phyloP scores from a whole-genome alignment of 2,113 vertebrate genomes.

The Salvator merianae region DNA sequence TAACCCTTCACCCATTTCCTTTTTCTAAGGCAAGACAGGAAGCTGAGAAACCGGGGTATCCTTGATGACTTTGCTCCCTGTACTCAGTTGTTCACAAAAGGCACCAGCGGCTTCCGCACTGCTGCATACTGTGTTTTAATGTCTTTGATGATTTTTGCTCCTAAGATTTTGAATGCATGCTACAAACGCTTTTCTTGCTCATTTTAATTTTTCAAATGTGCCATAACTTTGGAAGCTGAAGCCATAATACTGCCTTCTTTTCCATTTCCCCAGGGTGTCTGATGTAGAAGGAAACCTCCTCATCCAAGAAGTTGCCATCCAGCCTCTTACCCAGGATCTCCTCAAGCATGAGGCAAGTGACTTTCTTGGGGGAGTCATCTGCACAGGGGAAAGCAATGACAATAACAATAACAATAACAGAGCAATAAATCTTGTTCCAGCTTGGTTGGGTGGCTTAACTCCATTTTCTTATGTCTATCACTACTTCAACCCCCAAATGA shows the following conservation, averaged over 20 bases:
- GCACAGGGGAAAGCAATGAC: not conserved
- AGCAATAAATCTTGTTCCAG: not conserved
- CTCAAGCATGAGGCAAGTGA: slow-evolving; percentile 77
- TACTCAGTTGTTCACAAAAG: no score
- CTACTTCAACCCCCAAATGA: not conserved
- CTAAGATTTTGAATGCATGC: not conserved
- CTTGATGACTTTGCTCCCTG: no score
- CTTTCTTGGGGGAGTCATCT: not conserved
- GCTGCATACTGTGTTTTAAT: not conserved
- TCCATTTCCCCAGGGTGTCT: slow-evolving; percentile 69
- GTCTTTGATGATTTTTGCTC: not conserved
- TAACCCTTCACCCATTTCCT: no score
- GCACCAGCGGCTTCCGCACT: no score
- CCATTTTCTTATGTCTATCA: no score
- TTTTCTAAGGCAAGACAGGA: no score
- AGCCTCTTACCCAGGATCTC: slow-evolving; percentile 83
- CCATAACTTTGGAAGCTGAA: not conserved
- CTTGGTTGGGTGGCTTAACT: not conserved
- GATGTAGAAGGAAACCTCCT: slow-evolving; percentile 79
- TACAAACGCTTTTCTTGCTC: not conserved
- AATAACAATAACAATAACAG: accelerated
- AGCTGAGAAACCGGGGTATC: no score
- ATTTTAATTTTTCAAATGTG: no score
- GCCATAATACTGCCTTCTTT: not conserved
- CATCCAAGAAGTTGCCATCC: slow-evolving; percentile 80